phyloP scores from a whole-genome alignment of 2,888 invertebrate genomes.

The Chorisops tibialis region DNA sequence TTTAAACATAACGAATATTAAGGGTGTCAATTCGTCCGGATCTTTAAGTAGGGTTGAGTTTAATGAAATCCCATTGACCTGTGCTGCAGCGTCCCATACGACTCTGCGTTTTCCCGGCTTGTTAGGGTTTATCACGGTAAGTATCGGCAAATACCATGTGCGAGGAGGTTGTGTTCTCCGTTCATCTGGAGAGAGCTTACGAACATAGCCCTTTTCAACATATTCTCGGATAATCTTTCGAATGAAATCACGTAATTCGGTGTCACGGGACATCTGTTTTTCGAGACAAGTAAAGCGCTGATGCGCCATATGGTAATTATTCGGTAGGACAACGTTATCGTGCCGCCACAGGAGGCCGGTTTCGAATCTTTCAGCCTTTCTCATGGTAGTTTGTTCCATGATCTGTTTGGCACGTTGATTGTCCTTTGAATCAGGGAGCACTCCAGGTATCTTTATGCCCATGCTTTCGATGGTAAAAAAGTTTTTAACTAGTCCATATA shows the following conservation, averaged over 20 bases:
- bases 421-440: slow-evolving; percentile 21
- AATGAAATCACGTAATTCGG: too few relatives aligned
- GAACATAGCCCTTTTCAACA: too few relatives aligned
- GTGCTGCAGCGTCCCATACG: slow-evolving; percentile 44
- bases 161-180: too few relatives aligned
- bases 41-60: slow-evolving; percentile 42
- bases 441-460: too few relatives aligned
- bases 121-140: slow-evolving; percentile 34
- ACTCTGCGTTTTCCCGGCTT: slow-evolving; percentile 39
- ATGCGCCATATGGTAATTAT: too few relatives aligned
- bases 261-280: too few relatives aligned
- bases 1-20: slow-evolving; percentile 42
- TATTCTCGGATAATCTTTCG: too few relatives aligned
- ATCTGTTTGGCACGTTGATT: slow-evolving; percentile 25
- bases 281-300: too few relatives aligned
- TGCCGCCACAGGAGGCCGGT: slow-evolving; percentile 37
- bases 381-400: slow-evolving; percentile 28
- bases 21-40: slow-evolving; percentile 41
- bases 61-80: slow-evolving; percentile 36
- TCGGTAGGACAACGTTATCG: not conserved
- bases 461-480: too few relatives aligned
- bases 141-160: too few relatives aligned
- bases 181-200: too few relatives aligned
- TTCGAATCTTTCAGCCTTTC: slow-evolving; percentile 27
- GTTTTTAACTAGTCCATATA: too few relatives aligned